These are phyloP conservation scores for Microplitis mediator DNA, from an alignment of 1,140 invertebrate species.

Conservation along the genomic window DNA sequence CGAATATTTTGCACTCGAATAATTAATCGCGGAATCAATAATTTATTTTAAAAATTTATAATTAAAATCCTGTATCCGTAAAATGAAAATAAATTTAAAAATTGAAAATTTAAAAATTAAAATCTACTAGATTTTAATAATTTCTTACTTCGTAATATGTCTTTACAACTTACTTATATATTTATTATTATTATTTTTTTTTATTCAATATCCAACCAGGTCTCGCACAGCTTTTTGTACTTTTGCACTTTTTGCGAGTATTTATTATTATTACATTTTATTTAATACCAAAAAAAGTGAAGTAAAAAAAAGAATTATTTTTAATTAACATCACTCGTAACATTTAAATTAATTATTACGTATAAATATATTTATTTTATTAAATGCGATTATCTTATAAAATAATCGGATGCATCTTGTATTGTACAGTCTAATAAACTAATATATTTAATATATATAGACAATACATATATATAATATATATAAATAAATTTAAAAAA, in stretches of 20 bases:
- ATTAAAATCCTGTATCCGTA: too few relatives aligned
- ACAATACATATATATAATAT: background rate
- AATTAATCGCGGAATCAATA: too few relatives aligned
- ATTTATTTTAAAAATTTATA: too few relatives aligned
- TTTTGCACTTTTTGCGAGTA: slow-evolving; percentile 37
- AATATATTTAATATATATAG: background rate
- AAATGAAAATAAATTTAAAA: slow-evolving; percentile 35
- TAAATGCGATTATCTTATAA: background rate
- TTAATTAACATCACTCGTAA: background rate
- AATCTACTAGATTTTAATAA: slow-evolving; percentile 44
- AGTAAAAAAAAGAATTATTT: background rate
- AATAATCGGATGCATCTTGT: slow-evolving; percentile 25
- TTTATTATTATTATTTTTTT: too few relatives aligned
- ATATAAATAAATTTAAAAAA: slow-evolving; percentile 7
- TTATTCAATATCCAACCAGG: slow-evolving; percentile 47
- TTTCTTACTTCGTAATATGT: slow-evolving; percentile 45
- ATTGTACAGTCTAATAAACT: slow-evolving; percentile 6
- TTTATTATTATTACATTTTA: slow-evolving; percentile 14
- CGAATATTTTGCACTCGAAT: too few relatives aligned
- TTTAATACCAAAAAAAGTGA: background rate
- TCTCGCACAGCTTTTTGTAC: slow-evolving; percentile 49
- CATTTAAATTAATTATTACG: background rate
- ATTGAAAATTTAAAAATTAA: slow-evolving; percentile 26
- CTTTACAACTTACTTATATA: slow-evolving; percentile 46
- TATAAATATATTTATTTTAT: background rate